Evolutionary conservation across 2,113 vertebrate genomes (phyloP).

Genomic region (Pseudonaja textilis): DNA sequence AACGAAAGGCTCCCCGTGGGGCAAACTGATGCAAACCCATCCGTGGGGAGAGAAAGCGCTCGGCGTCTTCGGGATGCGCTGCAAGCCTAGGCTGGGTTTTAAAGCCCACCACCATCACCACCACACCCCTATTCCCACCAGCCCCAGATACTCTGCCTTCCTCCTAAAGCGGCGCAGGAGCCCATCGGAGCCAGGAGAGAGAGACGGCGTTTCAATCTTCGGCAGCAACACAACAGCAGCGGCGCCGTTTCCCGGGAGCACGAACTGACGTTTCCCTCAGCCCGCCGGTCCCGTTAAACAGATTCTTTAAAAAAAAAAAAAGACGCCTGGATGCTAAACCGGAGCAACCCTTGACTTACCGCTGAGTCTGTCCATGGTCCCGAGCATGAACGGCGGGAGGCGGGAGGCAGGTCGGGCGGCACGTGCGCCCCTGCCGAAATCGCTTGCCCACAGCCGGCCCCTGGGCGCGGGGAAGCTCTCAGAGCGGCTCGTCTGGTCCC

Average conservation of each 20-base stretch:
- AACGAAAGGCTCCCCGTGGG: not conserved
- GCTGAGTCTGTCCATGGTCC: constrained; percentile 60
- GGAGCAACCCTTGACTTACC: constrained; percentile 28
- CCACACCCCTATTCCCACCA: not conserved
- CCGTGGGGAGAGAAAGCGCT: not conserved
- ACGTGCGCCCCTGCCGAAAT: not conserved
- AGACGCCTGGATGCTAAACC: not conserved
- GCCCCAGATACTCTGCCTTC: not conserved
- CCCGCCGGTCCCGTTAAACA: not conserved
- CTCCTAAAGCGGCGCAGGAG: not conserved
- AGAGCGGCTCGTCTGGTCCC: not conserved
- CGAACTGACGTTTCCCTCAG: not conserved
- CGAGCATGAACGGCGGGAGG: not conserved
- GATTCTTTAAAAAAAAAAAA: not conserved
- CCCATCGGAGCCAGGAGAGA: not conserved
- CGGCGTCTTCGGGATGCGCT: not conserved
- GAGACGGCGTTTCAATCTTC: not conserved
- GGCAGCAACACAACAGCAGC: not conserved
- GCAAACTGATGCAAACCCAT: not conserved
- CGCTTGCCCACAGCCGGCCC: not conserved
- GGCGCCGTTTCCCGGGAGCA: not conserved
- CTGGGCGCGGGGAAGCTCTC: not conserved
- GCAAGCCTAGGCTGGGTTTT: not conserved
- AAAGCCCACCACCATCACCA: not conserved
- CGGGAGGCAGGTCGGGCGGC: no score